Percentiles rank a stretch among this genome's conserved stretches.
phyloP scores from a whole-genome alignment of 2,797 vertebrate genomes.

The Vireo griseus region DNA sequence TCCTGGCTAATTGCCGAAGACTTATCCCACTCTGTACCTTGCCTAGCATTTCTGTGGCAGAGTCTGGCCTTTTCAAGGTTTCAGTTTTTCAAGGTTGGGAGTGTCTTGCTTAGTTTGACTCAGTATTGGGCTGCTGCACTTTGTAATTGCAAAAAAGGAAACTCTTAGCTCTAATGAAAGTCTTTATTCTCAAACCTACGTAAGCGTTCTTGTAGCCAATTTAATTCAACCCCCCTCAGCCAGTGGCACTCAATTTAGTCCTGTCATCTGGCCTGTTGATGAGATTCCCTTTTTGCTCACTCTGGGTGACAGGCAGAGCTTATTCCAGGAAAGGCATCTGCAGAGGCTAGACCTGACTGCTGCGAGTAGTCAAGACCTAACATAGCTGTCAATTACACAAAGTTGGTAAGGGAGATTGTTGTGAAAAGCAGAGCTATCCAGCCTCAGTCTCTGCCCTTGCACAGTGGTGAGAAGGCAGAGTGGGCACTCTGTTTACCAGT shows the following conservation, averaged over 20 bases:
- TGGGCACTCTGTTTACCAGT: background rate
- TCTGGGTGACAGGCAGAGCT: background rate
- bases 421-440: background rate
- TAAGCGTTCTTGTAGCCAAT: background rate
- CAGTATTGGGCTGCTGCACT: background rate
- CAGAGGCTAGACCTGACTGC: background rate
- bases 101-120: background rate
- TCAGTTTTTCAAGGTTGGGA: background rate
- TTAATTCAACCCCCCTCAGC: background rate
- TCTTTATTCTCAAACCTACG: background rate
- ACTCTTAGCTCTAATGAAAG: background rate
- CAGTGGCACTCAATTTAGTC: background rate
- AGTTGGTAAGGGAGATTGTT: background rate
- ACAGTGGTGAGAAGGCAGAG: background rate
- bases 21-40: background rate
- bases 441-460: background rate
- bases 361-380: background rate
- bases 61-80: background rate
- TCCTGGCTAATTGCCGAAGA: background rate
- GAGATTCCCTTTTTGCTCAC: background rate
- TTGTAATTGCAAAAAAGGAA: background rate
- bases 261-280: background rate
- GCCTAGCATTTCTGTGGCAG: background rate
- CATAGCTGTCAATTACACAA: background rate
- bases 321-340: background rate